phyloP scores from a whole-genome alignment of 2,797 vertebrate genomes.

The Chaetodon trifasciatus region DNA sequence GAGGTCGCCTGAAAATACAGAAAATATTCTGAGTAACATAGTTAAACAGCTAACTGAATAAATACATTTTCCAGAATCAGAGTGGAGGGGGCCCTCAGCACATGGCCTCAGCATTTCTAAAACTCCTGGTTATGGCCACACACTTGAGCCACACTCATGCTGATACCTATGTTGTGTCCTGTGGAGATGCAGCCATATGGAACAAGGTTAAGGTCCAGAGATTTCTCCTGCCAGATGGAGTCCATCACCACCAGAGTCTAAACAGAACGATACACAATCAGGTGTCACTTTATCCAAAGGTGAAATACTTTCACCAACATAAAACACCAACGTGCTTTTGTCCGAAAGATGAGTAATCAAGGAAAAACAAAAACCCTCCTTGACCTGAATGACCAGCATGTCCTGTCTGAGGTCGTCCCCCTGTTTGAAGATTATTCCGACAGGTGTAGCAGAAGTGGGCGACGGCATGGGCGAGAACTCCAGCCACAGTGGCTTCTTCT shows the following conservation, averaged over 20 bases:
- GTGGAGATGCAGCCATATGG: conserved; percentile 89
- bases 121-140: background rate
- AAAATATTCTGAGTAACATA: background rate
- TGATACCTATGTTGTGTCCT: conserved; percentile 85
- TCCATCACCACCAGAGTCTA: conserved; percentile 87
- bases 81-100: background rate
- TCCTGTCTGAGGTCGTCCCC: conserved; percentile 89
- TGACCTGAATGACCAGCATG: conserved; percentile 88
- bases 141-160: background rate
- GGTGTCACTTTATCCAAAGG: background rate
- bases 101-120: background rate
- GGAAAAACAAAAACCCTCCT: background rate
- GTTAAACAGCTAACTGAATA: background rate
- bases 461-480: conserved; percentile 84
- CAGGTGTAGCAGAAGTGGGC: conserved; percentile 68
- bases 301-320: background rate
- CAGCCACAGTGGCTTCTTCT: conserved; percentile 89
- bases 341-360: background rate
- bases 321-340: background rate
- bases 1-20: background rate
- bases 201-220: conserved; percentile 85
- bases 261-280: background rate
- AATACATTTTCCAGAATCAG: background rate
- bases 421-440: conserved; percentile 88
- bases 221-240: conserved; percentile 88